phyloP scores from a whole-genome alignment of 2,888 invertebrate species.

The Campaea margaritaria region DNA sequence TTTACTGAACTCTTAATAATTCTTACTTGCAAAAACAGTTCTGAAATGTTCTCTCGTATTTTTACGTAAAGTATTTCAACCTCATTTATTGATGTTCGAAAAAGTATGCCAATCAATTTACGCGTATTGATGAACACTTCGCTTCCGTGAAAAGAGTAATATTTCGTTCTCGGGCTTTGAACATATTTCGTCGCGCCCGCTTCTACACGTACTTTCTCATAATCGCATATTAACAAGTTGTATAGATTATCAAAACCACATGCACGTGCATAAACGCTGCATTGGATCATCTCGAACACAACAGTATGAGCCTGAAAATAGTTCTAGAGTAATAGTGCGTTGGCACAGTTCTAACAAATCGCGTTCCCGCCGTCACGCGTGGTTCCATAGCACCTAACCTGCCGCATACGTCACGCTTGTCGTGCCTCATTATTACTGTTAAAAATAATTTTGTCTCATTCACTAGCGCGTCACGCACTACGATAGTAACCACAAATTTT shows the following conservation, averaged over 20 bases:
- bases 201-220: too few species aligned
- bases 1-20: conserved; percentile 39
- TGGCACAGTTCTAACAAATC: conserved; percentile 61
- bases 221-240: too few species aligned
- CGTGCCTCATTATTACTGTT: conserved; percentile 65
- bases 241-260: conserved; percentile 11
- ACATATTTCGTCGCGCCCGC: background rate
- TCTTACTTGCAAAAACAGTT: conserved; percentile 37
- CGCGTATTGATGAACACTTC: background rate
- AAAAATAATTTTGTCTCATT: conserved; percentile 82
- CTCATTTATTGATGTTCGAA: background rate
- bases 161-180: background rate
- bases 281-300: conserved; percentile 25
- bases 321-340: conserved; percentile 62
- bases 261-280: conserved; percentile 6
- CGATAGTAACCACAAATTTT: conserved; percentile 81
- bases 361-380: conserved; percentile 46
- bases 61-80: conserved; percentile 3
- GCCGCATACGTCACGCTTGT: conserved; percentile 52
- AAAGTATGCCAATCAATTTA: conserved; percentile 8
- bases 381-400: conserved; percentile 34
- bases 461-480: conserved; percentile 74
- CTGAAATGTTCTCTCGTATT: conserved; percentile 7
- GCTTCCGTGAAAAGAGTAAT: background rate
- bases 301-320: conserved; percentile 36